Evolutionary conservation across 2,797 vertebrate genomes (phyloP).

Genomic region (Oreortyx pictus): DNA sequence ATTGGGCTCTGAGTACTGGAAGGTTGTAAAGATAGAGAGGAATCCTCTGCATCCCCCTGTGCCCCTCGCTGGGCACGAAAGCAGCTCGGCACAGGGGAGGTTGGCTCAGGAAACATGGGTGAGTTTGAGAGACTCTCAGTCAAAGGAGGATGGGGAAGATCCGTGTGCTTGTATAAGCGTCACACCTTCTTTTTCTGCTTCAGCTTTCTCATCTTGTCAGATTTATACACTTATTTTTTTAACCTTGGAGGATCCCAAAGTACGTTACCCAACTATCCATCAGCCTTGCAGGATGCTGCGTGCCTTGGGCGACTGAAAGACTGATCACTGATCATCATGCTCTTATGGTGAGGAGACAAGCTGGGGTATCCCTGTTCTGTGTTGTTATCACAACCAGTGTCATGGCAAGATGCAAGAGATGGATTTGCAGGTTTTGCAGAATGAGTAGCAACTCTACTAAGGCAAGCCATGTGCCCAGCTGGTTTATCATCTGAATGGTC

Average conservation of each 20-base stretch:
- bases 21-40: neutral
- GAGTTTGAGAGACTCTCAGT: neutral
- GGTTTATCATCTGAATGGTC: neutral
- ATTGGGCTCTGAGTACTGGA: conserved; percentile 3
- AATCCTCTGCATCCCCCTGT: neutral
- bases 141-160: neutral
- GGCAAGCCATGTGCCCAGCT: neutral
- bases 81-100: neutral
- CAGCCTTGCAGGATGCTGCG: neutral
- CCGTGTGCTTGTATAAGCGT: neutral
- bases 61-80: neutral
- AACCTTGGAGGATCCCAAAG: neutral
- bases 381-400: neutral
- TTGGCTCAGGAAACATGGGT: neutral
- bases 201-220: neutral
- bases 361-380: neutral
- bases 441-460: neutral
- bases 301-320: neutral
- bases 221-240: neutral
- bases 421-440: neutral
- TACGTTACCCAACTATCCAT: neutral
- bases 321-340: neutral
- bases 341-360: neutral
- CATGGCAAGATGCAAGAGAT: neutral
- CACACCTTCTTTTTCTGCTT: neutral